Evolutionary conservation across 2,797 vertebrate genomes (phyloP).

Genomic region (Mallotus villosus): DNA sequence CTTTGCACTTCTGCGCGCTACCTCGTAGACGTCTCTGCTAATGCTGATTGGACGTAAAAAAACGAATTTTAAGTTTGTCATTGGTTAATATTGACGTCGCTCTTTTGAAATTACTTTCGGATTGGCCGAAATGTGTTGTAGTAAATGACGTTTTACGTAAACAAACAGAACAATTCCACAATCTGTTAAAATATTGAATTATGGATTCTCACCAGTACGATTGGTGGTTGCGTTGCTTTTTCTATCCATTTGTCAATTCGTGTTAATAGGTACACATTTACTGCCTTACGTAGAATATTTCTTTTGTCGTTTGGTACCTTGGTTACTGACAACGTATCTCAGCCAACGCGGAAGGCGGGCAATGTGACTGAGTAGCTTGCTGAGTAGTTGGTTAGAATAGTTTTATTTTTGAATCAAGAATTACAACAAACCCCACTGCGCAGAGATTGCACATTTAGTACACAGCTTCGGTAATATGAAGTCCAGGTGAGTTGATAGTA

Average conservation of each 20-base stretch:
- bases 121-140: conserved; percentile 56
- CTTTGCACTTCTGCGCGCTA: conserved; percentile 84
- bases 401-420: too few relatives aligned
- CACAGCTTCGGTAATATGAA: conserved; percentile 53
- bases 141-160: conserved; percentile 30
- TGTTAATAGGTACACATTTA: not conserved
- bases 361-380: not conserved
- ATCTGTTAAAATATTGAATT: not conserved
- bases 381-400: too few relatives aligned
- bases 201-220: too few relatives aligned
- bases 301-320: conserved; percentile 23
- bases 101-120: conserved; percentile 34
- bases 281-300: not conserved
- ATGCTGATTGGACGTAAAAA: conserved; percentile 58
- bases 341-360: conserved; percentile 3
- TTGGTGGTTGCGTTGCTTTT: not conserved
- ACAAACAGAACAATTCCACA: conserved; percentile 11
- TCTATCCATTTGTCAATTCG: conserved; percentile 15
- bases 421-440: not conserved
- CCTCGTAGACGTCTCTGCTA: conserved; percentile 17
- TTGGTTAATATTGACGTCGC: conserved; percentile 55
- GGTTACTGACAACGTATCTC: conserved; percentile 39
- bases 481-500: conserved; percentile 63
- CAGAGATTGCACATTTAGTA: conserved; percentile 7
- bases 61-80: not conserved